These are phyloP conservation scores for Machimus atricapillus DNA, from an alignment of 2,888 invertebrate species.

Conservation along the genomic window DNA sequence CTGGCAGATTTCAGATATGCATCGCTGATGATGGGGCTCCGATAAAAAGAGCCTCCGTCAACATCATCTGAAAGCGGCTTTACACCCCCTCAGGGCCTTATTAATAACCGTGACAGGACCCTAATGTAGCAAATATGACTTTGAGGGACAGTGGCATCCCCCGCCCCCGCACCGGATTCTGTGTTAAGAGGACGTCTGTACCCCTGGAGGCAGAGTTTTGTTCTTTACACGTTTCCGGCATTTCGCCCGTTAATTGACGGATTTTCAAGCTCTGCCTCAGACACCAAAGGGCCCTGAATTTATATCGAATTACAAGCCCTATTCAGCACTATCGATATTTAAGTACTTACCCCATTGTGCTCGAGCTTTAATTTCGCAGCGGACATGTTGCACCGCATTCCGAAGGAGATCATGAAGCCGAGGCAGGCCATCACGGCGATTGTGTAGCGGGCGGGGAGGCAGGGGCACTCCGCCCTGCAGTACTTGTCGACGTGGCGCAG, in stretches of 20 bases:
- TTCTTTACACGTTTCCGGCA: conserved; percentile 12
- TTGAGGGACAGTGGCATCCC: conserved; percentile 40
- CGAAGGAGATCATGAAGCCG: conserved; percentile 94
- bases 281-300: not conserved
- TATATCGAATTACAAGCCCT: not conserved
- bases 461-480: conserved; percentile 84
- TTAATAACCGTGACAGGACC: conserved; percentile 59
- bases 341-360: conserved; percentile 65
- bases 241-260: conserved; percentile 47
- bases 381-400: conserved; percentile 99
- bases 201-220: conserved; percentile 16
- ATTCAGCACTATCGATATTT: not conserved
- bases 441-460: conserved; percentile 83
- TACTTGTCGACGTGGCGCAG: conserved; percentile 88
- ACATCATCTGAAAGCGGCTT: conserved; percentile 36
- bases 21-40: not conserved
- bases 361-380: conserved; percentile 90
- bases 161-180: not conserved
- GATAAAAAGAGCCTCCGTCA: conserved; percentile 10
- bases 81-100: conserved; percentile 57
- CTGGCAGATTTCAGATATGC: conserved; percentile 24
- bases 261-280: conserved; percentile 51
- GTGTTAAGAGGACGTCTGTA: conserved; percentile 40
- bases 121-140: conserved; percentile 53
- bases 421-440: conserved; percentile 85